Evolutionary conservation across 1,140 invertebrate species (phyloP).

Genomic region (Wasmannia auropunctata): DNA sequence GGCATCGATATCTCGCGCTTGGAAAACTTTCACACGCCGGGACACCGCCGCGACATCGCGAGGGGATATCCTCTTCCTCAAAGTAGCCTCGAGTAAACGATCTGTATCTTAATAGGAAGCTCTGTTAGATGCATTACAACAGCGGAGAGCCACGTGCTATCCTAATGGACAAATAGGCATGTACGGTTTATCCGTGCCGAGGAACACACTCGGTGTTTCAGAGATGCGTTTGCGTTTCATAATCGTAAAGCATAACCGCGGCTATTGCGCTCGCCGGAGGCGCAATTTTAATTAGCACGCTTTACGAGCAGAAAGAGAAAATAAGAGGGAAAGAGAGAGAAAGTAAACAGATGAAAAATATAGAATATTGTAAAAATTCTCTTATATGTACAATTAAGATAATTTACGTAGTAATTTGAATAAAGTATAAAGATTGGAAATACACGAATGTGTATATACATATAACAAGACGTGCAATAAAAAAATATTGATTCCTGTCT

Average conservation of each 20-base stretch:
- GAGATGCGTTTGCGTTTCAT: constrained; percentile 26
- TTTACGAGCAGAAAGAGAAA: background rate
- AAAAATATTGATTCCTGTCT: background rate
- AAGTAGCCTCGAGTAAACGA: constrained; percentile 34
- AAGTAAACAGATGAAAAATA: background rate
- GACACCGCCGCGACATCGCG: constrained; percentile 3
- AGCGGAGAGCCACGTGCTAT: constrained; percentile 36
- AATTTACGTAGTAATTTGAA: background rate
- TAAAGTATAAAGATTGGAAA: background rate
- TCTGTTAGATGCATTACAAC: constrained; percentile 25
- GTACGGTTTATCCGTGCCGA: constrained; percentile 11
- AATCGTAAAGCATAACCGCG: constrained; percentile 31
- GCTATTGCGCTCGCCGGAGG: constrained; percentile 21
- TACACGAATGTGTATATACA: background rate
- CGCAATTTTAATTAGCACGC: constrained; percentile 14
- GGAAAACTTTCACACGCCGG: constrained; percentile 43
- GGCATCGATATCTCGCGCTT: constrained; percentile 30
- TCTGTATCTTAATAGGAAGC: constrained; percentile 52
- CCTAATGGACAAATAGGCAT: background rate
- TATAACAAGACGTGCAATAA: background rate
- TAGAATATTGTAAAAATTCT: background rate
- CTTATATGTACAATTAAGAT: too few relatives aligned
- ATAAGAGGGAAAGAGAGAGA: background rate
- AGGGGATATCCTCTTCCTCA: constrained; percentile 12
- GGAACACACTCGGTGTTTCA: background rate